Conservation (phyloP, 2,113 vertebrate species). For the Tachuris rubrigastra region DNA sequence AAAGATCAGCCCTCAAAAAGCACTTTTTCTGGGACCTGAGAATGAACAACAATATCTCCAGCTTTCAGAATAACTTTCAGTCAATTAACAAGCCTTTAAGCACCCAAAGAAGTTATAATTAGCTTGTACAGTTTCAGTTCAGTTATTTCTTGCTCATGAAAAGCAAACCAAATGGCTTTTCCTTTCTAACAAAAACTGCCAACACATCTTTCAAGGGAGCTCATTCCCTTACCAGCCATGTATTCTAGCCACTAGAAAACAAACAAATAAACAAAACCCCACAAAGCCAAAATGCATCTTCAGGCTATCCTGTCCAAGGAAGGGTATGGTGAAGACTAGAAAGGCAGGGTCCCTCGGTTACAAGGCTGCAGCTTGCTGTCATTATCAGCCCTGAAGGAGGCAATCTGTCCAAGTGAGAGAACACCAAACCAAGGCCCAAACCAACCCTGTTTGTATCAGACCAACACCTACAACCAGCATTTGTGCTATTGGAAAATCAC, state of each 20-base stretch:
- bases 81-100: background rate
- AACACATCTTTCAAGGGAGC: background rate
- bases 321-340: background rate
- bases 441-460: background rate
- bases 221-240: background rate
- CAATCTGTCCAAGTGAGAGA: background rate
- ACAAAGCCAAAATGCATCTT: background rate
- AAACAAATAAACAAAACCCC: background rate
- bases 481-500: rapidly evolving
- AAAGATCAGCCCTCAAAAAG: background rate
- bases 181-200: background rate
- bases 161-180: background rate
- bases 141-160: background rate
- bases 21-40: background rate
- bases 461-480: background rate
- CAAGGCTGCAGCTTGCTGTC: background rate
- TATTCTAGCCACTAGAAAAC: background rate
- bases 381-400: background rate
- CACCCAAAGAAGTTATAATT: background rate
- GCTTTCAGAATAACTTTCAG: background rate
- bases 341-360: background rate
- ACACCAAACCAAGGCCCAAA: background rate
- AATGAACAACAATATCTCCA: background rate
- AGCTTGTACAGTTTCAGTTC: background rate
- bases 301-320: background rate